Percentiles rank a stretch among this genome's conserved stretches.
Conservation (phyloP, 2,113 vertebrate genomes). For the Numenius arquata region DNA sequence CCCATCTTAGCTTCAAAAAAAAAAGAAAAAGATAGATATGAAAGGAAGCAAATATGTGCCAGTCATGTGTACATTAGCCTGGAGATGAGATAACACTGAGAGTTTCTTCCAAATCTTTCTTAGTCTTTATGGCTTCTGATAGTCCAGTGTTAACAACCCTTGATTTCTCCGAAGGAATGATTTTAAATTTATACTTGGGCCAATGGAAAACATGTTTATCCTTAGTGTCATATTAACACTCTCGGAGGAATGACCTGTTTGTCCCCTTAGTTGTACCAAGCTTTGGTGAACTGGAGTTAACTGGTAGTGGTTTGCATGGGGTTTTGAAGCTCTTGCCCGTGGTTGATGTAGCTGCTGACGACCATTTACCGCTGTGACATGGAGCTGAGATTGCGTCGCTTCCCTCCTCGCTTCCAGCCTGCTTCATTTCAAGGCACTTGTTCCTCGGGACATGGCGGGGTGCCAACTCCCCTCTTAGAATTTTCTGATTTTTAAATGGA, state of each 20-base stretch:
- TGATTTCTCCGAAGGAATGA: background rate
- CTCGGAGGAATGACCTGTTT: background rate
- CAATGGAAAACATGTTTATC: background rate
- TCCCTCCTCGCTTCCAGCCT: background rate
- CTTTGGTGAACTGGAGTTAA: background rate
- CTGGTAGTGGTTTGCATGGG: background rate
- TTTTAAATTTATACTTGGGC: background rate
- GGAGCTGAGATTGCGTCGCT: background rate
- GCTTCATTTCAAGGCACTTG: constrained; percentile 34
- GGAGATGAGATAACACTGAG: background rate
- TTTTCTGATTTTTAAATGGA: background rate
- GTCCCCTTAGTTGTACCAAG: background rate
- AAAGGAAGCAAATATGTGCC: background rate
- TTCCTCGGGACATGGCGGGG: background rate
- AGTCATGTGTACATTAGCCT: background rate
- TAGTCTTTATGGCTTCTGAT: background rate
- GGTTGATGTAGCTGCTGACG: background rate
- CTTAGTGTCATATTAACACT: background rate
- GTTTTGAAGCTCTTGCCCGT: background rate
- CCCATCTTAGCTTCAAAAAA: background rate
- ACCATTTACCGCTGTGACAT: background rate
- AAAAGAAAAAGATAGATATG: accelerated
- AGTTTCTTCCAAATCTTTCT: background rate
- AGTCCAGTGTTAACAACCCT: background rate
- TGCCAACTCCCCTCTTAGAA: background rate